Evolutionary conservation across 2,113 vertebrate species (phyloP).

Genomic region (Toxotes chatareus): DNA sequence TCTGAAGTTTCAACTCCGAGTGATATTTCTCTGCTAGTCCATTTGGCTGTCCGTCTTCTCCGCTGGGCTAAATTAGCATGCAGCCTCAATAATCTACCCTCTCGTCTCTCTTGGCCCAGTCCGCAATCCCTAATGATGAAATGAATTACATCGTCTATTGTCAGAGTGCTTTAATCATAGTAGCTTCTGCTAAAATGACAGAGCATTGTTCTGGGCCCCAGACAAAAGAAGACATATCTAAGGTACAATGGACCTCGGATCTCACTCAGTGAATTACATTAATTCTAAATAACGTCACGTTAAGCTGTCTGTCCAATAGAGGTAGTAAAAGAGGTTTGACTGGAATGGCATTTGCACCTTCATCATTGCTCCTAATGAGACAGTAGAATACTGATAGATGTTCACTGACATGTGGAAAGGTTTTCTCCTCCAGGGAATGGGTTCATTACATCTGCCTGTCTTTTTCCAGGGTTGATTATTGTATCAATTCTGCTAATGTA

Average conservation of each 20-base stretch:
- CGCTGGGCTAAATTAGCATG: constrained; percentile 71
- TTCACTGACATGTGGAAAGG: constrained; percentile 36
- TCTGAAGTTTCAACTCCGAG: constrained; percentile 45
- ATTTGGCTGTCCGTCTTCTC: constrained; percentile 56
- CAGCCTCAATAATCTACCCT: constrained; percentile 67
- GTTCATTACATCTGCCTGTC: constrained; percentile 50
- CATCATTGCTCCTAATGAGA: constrained; percentile 75
- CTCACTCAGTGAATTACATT: constrained; percentile 83
- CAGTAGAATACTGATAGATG: constrained; percentile 58
- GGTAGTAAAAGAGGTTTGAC: constrained; percentile 75
- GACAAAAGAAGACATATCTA: constrained; percentile 85
- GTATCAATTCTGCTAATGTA: constrained; percentile 3
- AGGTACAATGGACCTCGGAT: constrained; percentile 84
- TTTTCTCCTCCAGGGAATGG: constrained; percentile 22
- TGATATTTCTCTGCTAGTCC: constrained; percentile 46
- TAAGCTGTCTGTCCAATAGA: constrained; percentile 76
- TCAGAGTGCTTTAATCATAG: constrained; percentile 86
- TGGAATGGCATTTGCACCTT: constrained; percentile 81
- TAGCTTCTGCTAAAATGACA: constrained; percentile 82
- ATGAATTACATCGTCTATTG: constrained; percentile 83
- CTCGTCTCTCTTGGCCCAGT: constrained; percentile 62
- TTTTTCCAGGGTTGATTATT: constrained; percentile 46
- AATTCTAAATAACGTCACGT: constrained; percentile 81
- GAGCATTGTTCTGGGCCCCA: constrained; percentile 82
- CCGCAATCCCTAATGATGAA: constrained; percentile 80